Base-by-base conservation (phyloP, 2,888 invertebrate species). In the Galerucella pusilla region DNA sequence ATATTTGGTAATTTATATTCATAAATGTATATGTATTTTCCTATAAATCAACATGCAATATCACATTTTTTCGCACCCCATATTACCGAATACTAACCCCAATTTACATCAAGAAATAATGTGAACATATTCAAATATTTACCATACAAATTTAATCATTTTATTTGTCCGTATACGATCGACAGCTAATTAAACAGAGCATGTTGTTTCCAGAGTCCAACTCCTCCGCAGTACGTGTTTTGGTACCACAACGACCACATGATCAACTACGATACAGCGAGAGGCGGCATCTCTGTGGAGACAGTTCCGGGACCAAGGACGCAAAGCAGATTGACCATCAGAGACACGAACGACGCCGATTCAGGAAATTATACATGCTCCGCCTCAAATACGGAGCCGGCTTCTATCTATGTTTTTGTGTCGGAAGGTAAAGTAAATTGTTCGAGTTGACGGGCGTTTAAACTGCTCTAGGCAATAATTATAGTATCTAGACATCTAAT, bases 161-260 rank as follows among this genome's bases (percentile, higher is more conserved):
- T 7, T 16, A n/a, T 49, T 49, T 11, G 49, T 12, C 5, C 49
- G 14, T 14, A 12, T 49, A 35, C 9, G 2, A 61, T 42, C 12
- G 7, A 9, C 14, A 6, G 9, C 1, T 35, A 61, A 61, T 35
- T 61, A n/a, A 28, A 61, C 28, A 25, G 14, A 67, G 12, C 2
- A 25, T 28, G 59, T 42, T 68, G 77, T 81, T 91, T 91, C 4
- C 91, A 96, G 95, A 96, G 96, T 87, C 96, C 96, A 72, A 94
- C 94, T 85, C 96, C 96, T 81, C 96, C 96, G 80, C 96, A 96
- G 89, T 97, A 96, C 90, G 96, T 97, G 86, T 96, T 96, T 90
- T 97, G 97, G 97, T 96, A 95, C 90, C 96, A 96, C 90, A 96
- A 97, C 90, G 94, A 94, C 88, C 93, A 94, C 86, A 96, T 97